phyloP scores from a whole-genome alignment of 2,113 vertebrate genomes.

The Neotragus moschatus region DNA sequence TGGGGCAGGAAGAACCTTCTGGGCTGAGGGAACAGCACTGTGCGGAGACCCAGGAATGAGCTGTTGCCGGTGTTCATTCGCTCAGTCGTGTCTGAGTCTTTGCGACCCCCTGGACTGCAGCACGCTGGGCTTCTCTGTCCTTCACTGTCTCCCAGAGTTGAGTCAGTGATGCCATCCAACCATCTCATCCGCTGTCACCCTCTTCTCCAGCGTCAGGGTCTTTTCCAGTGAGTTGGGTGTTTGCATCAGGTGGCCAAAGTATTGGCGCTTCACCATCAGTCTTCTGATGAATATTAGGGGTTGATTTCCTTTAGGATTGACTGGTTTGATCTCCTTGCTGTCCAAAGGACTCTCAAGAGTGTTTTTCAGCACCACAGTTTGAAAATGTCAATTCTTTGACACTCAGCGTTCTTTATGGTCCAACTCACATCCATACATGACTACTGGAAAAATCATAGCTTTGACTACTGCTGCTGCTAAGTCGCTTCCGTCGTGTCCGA shows the following conservation, averaged over 20 bases:
- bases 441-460: neutral
- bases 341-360: neutral
- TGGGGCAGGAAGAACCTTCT: neutral
- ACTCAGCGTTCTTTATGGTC: neutral
- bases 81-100: neutral
- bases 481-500: no score
- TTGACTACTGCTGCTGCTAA: no score
- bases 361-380: neutral
- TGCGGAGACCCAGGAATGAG: neutral
- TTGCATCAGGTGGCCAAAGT: neutral
- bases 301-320: neutral
- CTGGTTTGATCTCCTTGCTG: neutral
- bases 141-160: neutral
- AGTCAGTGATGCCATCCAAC: neutral
- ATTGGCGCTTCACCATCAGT: neutral
- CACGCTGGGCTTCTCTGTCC: neutral
- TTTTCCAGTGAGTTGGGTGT: neutral
- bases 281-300: neutral
- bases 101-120: neutral
- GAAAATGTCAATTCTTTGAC: neutral
- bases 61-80: neutral
- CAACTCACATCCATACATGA: neutral
- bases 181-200: neutral
- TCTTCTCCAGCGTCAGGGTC: neutral
- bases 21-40: neutral